A percentile compares a stretch with the other conserved stretches of the same genome.
These are phyloP conservation scores for Melanotaenia trifasciata DNA, from an alignment of 2,797 vertebrate genomes.

Conservation along the genomic window DNA sequence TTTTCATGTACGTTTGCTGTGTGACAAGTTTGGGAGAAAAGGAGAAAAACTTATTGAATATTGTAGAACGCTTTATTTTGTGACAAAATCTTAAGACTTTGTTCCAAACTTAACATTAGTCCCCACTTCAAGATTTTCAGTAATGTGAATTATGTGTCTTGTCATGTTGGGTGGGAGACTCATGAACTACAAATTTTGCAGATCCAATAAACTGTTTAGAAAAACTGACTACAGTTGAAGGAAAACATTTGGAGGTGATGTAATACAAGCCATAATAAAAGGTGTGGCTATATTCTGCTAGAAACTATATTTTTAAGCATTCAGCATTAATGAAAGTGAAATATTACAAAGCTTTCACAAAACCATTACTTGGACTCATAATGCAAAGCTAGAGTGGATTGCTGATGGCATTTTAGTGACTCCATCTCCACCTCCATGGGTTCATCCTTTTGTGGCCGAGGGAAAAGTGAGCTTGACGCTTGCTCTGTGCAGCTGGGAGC, in stretches of 20 bases:
- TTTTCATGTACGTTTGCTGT: too few species aligned
- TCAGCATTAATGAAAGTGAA: neutral
- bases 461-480: neutral
- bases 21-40: too few species aligned
- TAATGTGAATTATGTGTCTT: neutral
- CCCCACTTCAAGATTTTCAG: neutral
- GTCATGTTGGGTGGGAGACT: neutral
- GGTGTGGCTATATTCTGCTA: neutral
- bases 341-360: neutral
- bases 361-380: neutral
- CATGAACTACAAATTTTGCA: neutral
- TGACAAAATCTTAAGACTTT: too few species aligned
- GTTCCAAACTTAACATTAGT: neutral
- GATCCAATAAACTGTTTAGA: neutral
- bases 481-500: neutral
- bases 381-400: neutral
- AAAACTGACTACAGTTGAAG: neutral
- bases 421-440: conserved; percentile 63
- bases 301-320: neutral
- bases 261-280: neutral
- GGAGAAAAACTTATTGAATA: too few species aligned
- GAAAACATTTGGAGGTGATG: neutral
- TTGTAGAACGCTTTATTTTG: too few species aligned
- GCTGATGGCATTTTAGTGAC: conserved; percentile 24
- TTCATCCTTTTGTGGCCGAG: neutral